phyloP scores from a whole-genome alignment of 2,888 invertebrate genomes.

The Sisyra terminalis region DNA sequence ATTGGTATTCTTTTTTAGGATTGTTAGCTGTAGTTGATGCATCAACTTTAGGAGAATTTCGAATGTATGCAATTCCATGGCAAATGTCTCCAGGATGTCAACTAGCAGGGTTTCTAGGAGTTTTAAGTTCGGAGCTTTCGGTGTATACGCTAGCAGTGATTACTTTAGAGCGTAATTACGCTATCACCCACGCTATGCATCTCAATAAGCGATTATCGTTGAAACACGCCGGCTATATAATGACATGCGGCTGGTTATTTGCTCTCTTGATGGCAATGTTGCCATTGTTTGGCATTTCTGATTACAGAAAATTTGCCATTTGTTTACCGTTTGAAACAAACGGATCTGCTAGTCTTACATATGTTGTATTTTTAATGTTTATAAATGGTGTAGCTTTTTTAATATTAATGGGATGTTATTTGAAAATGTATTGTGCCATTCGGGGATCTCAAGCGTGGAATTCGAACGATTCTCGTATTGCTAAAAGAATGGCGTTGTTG shows the following conservation, averaged over 20 bases:
- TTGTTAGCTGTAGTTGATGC: slow-evolving; percentile 92
- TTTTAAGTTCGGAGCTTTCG: slow-evolving; percentile 82
- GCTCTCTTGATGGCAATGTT: slow-evolving; percentile 73
- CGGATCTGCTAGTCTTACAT: slow-evolving; percentile 61
- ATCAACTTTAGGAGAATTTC: slow-evolving; percentile 87
- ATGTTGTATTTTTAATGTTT: slow-evolving; percentile 79
- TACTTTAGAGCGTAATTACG: slow-evolving; percentile 88
- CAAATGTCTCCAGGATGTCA: slow-evolving; percentile 90
- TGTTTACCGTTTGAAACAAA: slow-evolving; percentile 91
- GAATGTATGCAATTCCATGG: slow-evolving; percentile 94
- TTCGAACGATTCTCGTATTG: slow-evolving; percentile 89
- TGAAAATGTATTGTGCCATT: slow-evolving; percentile 96
- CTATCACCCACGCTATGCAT: slow-evolving; percentile 96
- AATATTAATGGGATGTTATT: slow-evolving; percentile 87
- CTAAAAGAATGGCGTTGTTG: slow-evolving; percentile 89
- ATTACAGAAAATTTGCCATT: slow-evolving; percentile 91
- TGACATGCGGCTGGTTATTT: slow-evolving; percentile 87
- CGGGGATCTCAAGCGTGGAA: slow-evolving; percentile 96
- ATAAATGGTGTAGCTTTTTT: slow-evolving; percentile 89
- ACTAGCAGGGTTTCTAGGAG: slow-evolving; percentile 87
- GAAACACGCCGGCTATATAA: slow-evolving; percentile 80
- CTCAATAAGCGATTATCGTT: slow-evolving; percentile 85
- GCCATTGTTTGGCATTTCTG: slow-evolving; percentile 81
- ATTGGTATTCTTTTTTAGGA: slow-evolving; percentile 32
- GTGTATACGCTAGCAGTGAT: slow-evolving; percentile 94